Conservation (phyloP, 2,797 vertebrate genomes). For the Oryzias sinensis region DNA sequence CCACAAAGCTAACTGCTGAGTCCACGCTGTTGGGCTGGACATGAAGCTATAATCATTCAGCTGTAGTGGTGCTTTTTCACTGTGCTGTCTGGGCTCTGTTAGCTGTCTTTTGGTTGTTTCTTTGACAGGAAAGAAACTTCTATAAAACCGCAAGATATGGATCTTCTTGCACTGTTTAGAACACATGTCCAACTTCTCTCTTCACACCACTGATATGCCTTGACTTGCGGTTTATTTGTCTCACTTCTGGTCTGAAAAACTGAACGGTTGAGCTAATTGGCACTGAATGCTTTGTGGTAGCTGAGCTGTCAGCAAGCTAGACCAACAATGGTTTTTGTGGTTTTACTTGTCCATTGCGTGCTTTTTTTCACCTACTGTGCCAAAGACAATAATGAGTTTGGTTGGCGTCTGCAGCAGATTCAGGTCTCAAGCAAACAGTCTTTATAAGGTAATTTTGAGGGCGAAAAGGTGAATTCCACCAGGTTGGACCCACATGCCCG, state of each 20-base stretch:
- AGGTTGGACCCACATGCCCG: slow-evolving; percentile 70
- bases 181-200: slow-evolving; percentile 58
- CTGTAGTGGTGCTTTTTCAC: slow-evolving; percentile 25
- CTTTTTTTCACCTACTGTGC: slow-evolving; percentile 1
- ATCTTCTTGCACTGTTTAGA: slow-evolving; percentile 49
- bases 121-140: slow-evolving; percentile 46
- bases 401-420: slow-evolving; percentile 13
- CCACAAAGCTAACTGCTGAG: slow-evolving; percentile 40
- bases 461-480: slow-evolving; percentile 67
- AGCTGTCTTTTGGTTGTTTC: slow-evolving; percentile 34
- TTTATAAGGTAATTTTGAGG: slow-evolving; percentile 79
- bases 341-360: neutral
- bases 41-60: slow-evolving; percentile 49
- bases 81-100: slow-evolving; percentile 20
- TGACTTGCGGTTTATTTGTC: slow-evolving; percentile 23
- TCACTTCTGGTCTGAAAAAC: slow-evolving; percentile 31
- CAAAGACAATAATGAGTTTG: neutral
- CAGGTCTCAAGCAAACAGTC: slow-evolving; percentile 37
- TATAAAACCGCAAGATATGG: slow-evolving; percentile 52
- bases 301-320: slow-evolving; percentile 8
- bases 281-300: slow-evolving; percentile 15
- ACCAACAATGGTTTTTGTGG: slow-evolving; percentile 24
- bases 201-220: slow-evolving; percentile 23
- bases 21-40: slow-evolving; percentile 17
- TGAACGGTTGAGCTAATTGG: slow-evolving; percentile 7